Evolutionary conservation across 2,797 vertebrate genomes (phyloP).

Genomic region (Megaceryle alcyon): DNA sequence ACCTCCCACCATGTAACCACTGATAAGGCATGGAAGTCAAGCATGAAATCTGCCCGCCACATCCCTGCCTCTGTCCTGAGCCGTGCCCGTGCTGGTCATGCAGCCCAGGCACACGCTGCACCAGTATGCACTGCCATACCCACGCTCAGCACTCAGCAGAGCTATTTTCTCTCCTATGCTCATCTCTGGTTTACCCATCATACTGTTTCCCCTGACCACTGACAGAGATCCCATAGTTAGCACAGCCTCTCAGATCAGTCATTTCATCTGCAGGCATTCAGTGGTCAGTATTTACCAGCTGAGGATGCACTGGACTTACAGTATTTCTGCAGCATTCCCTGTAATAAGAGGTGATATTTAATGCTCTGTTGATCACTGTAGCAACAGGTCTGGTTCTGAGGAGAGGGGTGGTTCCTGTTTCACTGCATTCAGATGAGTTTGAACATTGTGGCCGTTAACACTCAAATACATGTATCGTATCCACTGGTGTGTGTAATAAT

Average conservation of each 20-base stretch:
- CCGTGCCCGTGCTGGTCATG: accelerated
- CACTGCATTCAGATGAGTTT: background rate
- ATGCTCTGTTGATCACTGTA: background rate
- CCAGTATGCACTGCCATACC: accelerated
- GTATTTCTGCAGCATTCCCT: background rate
- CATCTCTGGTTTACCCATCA: background rate
- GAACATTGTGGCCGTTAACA: background rate
- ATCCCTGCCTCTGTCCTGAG: accelerated
- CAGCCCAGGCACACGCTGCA: background rate
- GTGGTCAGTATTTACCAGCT: background rate
- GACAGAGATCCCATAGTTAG: background rate
- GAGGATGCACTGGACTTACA: background rate
- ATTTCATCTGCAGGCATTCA: background rate
- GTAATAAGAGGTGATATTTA: background rate
- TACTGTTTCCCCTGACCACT: background rate
- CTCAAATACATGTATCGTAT: background rate
- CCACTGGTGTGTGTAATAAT: background rate
- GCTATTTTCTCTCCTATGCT: background rate
- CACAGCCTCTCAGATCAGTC: background rate
- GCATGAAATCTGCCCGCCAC: background rate
- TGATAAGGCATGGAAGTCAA: accelerated
- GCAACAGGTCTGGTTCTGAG: background rate
- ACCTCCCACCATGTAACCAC: no score
- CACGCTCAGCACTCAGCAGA: background rate
- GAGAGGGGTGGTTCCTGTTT: background rate